Evolutionary conservation across 2,113 vertebrate species (phyloP).

Genomic region (Nothocercus julius): DNA sequence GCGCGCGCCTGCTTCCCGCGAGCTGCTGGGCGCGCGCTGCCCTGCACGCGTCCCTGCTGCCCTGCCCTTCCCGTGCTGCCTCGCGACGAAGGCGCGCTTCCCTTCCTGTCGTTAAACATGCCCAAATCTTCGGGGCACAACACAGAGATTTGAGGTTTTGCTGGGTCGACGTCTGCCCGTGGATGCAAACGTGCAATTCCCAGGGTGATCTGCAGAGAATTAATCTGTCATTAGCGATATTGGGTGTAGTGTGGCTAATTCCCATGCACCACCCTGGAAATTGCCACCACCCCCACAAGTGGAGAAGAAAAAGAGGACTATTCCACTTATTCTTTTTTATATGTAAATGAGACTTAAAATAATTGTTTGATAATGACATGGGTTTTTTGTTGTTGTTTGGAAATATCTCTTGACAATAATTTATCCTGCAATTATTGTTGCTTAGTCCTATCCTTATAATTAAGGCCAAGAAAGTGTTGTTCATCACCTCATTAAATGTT

Average conservation of each 20-base stretch:
- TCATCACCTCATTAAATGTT: conserved; percentile 76
- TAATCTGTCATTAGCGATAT: conserved; percentile 71
- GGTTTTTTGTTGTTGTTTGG: conserved; percentile 70
- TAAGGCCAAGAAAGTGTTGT: conserved; percentile 75
- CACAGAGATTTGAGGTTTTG: conserved; percentile 44
- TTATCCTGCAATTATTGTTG: conserved; percentile 77
- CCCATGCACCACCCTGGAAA: conserved; percentile 71
- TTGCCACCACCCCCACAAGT: conserved; percentile 70
- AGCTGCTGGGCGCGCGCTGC: not conserved
- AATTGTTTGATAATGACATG: conserved; percentile 77
- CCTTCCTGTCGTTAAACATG: not conserved
- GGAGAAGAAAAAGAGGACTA: conserved; percentile 59
- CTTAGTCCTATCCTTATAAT: conserved; percentile 74
- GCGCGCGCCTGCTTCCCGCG: not conserved
- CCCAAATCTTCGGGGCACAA: conserved; percentile 41
- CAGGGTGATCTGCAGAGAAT: conserved; percentile 60
- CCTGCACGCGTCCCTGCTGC: conserved; percentile 45
- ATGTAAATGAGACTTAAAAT: conserved; percentile 78
- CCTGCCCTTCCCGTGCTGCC: not conserved
- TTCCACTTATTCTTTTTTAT: conserved; percentile 75
- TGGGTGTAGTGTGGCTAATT: conserved; percentile 64
- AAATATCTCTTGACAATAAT: conserved; percentile 77
- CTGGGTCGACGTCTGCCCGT: conserved; percentile 43
- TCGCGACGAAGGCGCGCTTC: not conserved
- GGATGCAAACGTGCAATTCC: conserved; percentile 35